Base-by-base conservation (phyloP, 2,113 vertebrate genomes). In the Periophthalmodon schlosseri region DNA sequence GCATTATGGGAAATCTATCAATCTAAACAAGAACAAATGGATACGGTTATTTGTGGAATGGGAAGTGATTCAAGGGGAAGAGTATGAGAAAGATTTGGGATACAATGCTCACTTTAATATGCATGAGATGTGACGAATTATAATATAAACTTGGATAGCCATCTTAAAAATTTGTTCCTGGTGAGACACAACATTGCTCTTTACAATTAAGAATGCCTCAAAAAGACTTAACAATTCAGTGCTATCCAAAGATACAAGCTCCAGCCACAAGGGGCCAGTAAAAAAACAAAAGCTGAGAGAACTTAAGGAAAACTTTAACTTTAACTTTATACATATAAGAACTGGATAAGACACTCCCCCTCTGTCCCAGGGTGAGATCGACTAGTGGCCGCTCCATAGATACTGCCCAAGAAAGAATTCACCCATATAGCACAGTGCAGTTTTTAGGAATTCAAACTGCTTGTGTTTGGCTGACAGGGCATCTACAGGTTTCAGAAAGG, bases 1-100 rank as follows among this genome's bases (percentile, higher is more conserved):
- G 70, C 67, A 77, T 86, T 82, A 85, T 79, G 79, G 82, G 28
- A 63, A 86, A 85, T 77, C 20, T 21, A 23, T 23, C 33, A 49
- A 14, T 16, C 54, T 24, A 39, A 64, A 63, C 60, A 34, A 34
- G 63, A 13, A 44, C 63, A 44, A 65, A 65, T 39, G 34, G 14
- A 39, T 5, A 5, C 4, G 56, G 44, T 36, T n/a, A 13, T 56
- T 65, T 71, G 21, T 52, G 57, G 23, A 58, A 74, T 5, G 33
- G 34, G 63, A 39, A 65, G 16, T 21, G 34, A 44, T 39, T 39
- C 18, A 39, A 39, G 8, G 10, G 16, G 28, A 34, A 9, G 15
- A 34, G 24, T 34, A 10, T 33, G 12, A 15, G 13, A 10, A 10
- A 7, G 23, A 33, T 21, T 13, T 57, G 56, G 24, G 28, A 14